Evolutionary conservation across 1,140 invertebrate genomes (phyloP), one percentile per base, ranked within the genome.

Genomic region (Tetramorium parvispinum): DNA sequence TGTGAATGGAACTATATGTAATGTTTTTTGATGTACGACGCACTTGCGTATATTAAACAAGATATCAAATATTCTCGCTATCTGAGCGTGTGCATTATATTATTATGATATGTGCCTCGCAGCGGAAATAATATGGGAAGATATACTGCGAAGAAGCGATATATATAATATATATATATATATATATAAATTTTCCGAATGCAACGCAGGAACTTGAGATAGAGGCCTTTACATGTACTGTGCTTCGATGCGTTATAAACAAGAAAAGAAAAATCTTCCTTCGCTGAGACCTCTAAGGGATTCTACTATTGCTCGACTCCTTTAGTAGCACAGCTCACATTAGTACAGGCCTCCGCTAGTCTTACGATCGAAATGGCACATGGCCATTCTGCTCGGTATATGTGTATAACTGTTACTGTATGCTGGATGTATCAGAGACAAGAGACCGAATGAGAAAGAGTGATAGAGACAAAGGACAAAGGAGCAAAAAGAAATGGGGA

Each of bases 291-390:
- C 87, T 92, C 87, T 78, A 65, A 77, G 59, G 71, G 73, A 87
- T 78, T 59, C 70, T 88, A 85, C 65, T 85, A 83, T 87, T 85
- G 85, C 79, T 61, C 55, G 53, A 88, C 81, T 89, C 43, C 73
- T 85, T 82, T 79, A 85, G 79, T 76, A 79, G 87, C 88, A 91
- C 89, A 88, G 86, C 78, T 61, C 71, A 82, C 83, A 88, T 89
- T 89, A 91, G 92, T 92, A 92, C 91, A 93, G 93, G 93, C 93
- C 93, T 94, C 92, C 93, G 90, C 93, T 94, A 94, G 93, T 94
- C 93, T 91, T 93, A 93, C 77, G 91, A 92, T 89, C 91, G 90
- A 89, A 90, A 88, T 93, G 89, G 90, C 83, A 79, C 21, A 77
- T 63, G 43, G 91, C 85, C 91, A 89, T 91, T 92, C 87, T 91